phyloP scores from a whole-genome alignment of 2,888 invertebrate genomes.

The Pseudococcus longispinus region DNA sequence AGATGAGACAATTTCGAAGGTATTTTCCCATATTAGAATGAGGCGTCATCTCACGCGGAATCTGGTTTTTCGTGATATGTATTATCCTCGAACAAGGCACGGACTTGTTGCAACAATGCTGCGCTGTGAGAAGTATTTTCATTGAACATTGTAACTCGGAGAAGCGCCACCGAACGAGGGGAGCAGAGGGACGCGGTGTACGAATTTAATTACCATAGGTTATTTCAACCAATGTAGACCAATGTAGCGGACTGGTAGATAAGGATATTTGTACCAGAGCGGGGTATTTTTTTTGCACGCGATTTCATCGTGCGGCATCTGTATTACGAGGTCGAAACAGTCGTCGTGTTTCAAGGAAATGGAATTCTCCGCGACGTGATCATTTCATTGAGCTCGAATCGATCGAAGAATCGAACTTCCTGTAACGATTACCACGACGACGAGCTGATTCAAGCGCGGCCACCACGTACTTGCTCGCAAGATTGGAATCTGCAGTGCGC shows the following conservation, averaged over 20 bases:
- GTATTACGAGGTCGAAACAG: slow-evolving; percentile 18
- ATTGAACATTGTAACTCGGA: not conserved
- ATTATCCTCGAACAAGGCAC: not conserved
- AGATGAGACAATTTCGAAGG: not conserved
- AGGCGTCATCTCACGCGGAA: not conserved
- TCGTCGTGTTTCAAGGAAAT: slow-evolving; percentile 19
- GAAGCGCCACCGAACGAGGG: not conserved
- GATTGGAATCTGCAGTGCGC: not conserved
- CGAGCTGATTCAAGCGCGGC: not conserved
- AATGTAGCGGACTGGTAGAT: not conserved
- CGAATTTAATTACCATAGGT: not conserved
- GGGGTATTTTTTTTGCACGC: not conserved
- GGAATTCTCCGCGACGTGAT: slow-evolving; percentile 2
- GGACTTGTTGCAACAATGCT: not conserved
- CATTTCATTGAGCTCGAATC: slow-evolving; percentile 18
- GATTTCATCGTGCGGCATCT: not conserved
- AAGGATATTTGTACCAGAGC: not conserved
- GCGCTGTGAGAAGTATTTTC: not conserved
- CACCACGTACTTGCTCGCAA: not conserved
- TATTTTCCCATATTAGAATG: not conserved
- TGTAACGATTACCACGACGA: not conserved
- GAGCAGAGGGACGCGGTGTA: not conserved
- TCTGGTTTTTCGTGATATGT: not conserved
- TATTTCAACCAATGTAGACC: not conserved
- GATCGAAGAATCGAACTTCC: not conserved